Conservation (phyloP, 2,797 vertebrate genomes). For the Tragopan temminckii region DNA sequence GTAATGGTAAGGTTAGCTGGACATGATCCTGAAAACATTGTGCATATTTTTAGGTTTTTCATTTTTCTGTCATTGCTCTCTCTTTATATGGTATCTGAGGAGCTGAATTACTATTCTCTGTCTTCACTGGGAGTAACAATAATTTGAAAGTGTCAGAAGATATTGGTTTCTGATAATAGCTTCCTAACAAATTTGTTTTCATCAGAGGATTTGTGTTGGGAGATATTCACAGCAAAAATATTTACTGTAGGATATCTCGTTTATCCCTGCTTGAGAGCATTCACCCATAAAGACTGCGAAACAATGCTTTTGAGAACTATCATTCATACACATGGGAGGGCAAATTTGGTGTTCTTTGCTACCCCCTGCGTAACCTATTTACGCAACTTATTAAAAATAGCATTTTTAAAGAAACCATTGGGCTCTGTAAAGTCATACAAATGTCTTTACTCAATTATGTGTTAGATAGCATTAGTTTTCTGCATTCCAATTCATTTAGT, state of each 20-base stretch:
- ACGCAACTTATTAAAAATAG: background rate
- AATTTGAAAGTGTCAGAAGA: constrained; percentile 8
- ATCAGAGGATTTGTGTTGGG: background rate
- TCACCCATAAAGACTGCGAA: background rate
- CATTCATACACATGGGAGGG: background rate
- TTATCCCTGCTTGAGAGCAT: background rate
- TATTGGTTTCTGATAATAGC: background rate
- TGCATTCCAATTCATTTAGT: background rate
- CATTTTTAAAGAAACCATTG: background rate
- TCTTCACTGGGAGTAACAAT: background rate
- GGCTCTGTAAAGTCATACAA: background rate
- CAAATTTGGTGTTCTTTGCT: background rate
- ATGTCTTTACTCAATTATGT: background rate
- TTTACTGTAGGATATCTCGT: background rate
- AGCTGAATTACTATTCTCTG: background rate
- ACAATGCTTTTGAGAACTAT: background rate
- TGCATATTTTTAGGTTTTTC: background rate
- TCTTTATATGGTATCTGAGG: background rate
- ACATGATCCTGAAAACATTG: background rate
- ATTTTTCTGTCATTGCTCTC: background rate
- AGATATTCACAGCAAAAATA: background rate
- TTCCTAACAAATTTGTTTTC: background rate
- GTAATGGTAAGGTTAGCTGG: background rate
- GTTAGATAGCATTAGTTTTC: background rate
- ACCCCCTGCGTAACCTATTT: background rate